A percentile compares a stretch with the other conserved stretches of the same genome.
These are phyloP conservation scores for Nasua narica DNA, from an alignment of 2,797 vertebrate genomes.

Conservation along the genomic window DNA sequence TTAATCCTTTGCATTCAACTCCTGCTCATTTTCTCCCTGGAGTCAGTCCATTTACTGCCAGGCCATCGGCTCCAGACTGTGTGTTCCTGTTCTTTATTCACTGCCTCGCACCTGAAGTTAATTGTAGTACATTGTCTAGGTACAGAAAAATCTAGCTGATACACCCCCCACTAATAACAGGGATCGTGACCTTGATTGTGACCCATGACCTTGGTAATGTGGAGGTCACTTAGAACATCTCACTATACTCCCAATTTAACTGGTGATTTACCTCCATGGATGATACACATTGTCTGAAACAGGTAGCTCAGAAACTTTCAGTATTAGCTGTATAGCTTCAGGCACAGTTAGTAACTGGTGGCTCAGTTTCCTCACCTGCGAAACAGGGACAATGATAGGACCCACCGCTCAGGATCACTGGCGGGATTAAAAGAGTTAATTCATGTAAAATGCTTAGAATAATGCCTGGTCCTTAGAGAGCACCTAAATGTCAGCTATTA, in stretches of 20 bases:
- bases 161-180: neutral
- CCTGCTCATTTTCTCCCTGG: neutral
- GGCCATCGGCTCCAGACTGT: neutral
- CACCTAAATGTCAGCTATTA: neutral
- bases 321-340: neutral
- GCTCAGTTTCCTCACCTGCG: neutral
- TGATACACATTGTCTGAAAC: neutral
- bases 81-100: neutral
- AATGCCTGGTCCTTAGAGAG: neutral
- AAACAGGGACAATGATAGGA: neutral
- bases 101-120: neutral
- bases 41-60: neutral
- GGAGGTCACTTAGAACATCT: neutral
- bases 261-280: neutral
- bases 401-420: neutral
- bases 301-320: neutral
- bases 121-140: neutral
- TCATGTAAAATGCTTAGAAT: neutral
- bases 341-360: neutral
- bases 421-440: neutral
- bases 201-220: neutral
- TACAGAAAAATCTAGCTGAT: neutral
- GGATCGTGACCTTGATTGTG: neutral
- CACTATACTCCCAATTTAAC: neutral
- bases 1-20: neutral